Base-by-base conservation (phyloP, 2,797 vertebrate species). In the Epinephelus malabaricus region DNA sequence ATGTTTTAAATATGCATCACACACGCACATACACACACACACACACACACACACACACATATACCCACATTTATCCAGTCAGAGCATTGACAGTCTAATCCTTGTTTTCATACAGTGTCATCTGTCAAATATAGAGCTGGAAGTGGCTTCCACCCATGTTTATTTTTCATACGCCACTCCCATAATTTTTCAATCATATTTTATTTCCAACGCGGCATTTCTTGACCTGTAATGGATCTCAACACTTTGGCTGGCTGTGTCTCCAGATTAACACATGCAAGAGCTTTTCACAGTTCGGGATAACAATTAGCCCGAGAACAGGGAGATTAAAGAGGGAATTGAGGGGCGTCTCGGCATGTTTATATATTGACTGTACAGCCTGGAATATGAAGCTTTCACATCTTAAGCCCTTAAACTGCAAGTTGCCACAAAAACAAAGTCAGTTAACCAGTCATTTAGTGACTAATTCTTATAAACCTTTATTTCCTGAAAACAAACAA, bases 1-100 rank as follows among this genome's bases (percentile, higher is more conserved):
- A 93, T 90, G 87, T 92, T 94, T 95, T 92, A 94, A 93, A 95
- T 93, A 92, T 92, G 91, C 86, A 93, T 90, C 86, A 86, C 82
- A 80, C 85, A 82, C 72, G 30, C 72, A 53, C 38, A 40, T 2
- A 40, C 40, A 84, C 76, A 59, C 62, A 19, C 30, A n/a, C 61
- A 38, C 47, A 65, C 50, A 47, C 58, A 61, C 46, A 65, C 18
- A 23, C 70, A 50, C 30, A n/a, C 61, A 38, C 47, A 62, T 13
- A 62, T 15, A 47, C 27, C 19, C 72, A 72, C 63, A 84, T 83
- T 85, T 79, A 88, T 89, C 81, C 84, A 75, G 86, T 74, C 83
- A 38, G 72, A 66, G 71, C 78, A 55, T 34, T 82, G 83, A 88
- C 81, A 74, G 83, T 59, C 65, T 88, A 89, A 92, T 92, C 84